Evolutionary conservation across 2,888 invertebrate species (phyloP), one percentile per base, ranked within the genome.

Genomic region (Hypercompe scribonia): DNA sequence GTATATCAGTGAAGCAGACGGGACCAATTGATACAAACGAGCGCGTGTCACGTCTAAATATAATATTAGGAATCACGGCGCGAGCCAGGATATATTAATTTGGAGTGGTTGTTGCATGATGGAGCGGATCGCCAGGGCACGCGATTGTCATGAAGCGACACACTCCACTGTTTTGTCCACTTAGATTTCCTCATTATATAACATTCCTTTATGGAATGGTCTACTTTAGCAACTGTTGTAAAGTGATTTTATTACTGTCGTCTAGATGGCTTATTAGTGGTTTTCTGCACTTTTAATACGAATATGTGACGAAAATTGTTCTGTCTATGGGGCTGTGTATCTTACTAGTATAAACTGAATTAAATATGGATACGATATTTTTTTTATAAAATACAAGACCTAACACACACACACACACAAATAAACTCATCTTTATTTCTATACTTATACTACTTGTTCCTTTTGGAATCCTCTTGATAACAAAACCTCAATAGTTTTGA

Each of bases 61-160:
- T 95, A 95, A 95, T 95, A 95, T 95, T 95, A 95, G 95, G 95
- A 95, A 95, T 95, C 95, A 93, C 95, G 94, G 95, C 95, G 95
- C 94, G 93, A 92, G 95, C 95, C 95, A 95, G 95, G 95, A 95
- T 95, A 95, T 95, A 95, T 95, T 95, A 94, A 95, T 95, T 94
- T 95, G 94, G 90, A 94, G 92, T 92, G 91, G 88, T 92, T 90
- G 91, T 89, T 90, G 91, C 89, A 91, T 93, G 91, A 93, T 90
- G 88, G 90, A 88, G 90, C 87, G 86, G 83, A 90, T 87, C 85
- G 86, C 85, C 88, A 86, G 84, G 88, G 88, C 87, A 90, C 88
- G 89, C 84, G 82, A 82, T 83, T 76, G 78, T 80, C 78, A 81
- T 77, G 78, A 76, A 80, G 78, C 76, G 75, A 74, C 85, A 84